phyloP scores from a whole-genome alignment of 2,797 vertebrate genomes.

The Diceros bicornis region DNA sequence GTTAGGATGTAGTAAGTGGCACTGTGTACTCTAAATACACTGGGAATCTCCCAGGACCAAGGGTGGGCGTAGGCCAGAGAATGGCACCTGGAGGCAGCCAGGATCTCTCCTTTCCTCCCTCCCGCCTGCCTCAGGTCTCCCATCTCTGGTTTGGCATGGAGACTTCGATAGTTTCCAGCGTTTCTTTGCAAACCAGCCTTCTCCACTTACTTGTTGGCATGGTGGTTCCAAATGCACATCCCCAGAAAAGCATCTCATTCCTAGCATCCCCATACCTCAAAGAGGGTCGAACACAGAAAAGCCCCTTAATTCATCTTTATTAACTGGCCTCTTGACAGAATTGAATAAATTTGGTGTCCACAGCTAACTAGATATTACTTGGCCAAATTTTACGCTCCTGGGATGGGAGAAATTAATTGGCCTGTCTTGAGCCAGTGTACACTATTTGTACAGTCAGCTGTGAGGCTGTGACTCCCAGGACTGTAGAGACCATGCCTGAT shows the following conservation, averaged over 20 bases:
- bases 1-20: background rate
- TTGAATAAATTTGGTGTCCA: background rate
- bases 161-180: background rate
- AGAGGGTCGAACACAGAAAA: background rate
- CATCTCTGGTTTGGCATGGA: background rate
- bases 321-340: background rate
- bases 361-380: background rate
- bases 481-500: too few relatives aligned
- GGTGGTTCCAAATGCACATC: background rate
- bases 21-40: background rate
- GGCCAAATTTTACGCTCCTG: background rate
- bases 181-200: background rate
- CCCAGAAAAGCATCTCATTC: background rate
- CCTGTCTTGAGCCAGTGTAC: background rate
- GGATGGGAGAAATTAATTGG: background rate
- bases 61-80: background rate
- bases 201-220: accelerated
- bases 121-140: too few relatives aligned
- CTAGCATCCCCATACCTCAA: background rate
- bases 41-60: background rate
- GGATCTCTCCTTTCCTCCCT: too few relatives aligned
- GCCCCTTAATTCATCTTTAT: background rate
- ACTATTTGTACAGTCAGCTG: accelerated
- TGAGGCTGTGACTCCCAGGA: background rate
- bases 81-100: accelerated